Evolutionary conservation across 2,113 vertebrate species (phyloP), one percentile per base, ranked within the genome.

Genomic region (Orycteropus afer): DNA sequence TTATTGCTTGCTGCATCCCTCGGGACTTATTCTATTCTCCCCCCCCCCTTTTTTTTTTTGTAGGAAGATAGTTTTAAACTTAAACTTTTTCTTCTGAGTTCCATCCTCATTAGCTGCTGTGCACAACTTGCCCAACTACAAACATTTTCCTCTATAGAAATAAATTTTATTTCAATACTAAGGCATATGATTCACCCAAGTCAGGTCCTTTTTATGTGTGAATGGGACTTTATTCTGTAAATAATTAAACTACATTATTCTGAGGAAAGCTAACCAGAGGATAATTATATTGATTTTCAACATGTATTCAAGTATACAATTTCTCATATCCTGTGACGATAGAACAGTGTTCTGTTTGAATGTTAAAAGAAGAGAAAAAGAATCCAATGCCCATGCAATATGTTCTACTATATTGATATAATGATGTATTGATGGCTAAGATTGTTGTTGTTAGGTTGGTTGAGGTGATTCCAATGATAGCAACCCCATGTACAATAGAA

Each of bases 31-130:
- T 89, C 59, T 95, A 71, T 93, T 88, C 65, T 94, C 61, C 78
- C 0, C 55, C 42, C 87, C 89, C 86, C n/a, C n/a, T n/a, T 95
- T 95, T 78, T 2, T 91, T 87, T 95, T 97, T 97, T 90, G 88
- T 91, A 86, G 0, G 95, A 83, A 94, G 42, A 27, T 92, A 79
- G 4, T 97, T 98, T 94, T 92, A 97, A 97, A 94, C 82, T 23
- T 84, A 7, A 6, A 13, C 73, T 10, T 95, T 98, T 94, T 53
- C 45, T 37, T 55, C 2, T 91, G 86, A 97, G 45, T 88, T 95
- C 45, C 42, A 63, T 4, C 53, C 3, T 73, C 51, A n/a, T 45
- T 45, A 53, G n/a, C 69, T 92, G 25, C 45, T 89, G 14, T 0
- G 2, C 91, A 77, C 67, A 87, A 57, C 37, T 94, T 95, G 29